Evolutionary conservation across 2,888 invertebrate species (phyloP), one percentile per base, ranked within the genome.

Genomic region (Drosophila tripunctata): DNA sequence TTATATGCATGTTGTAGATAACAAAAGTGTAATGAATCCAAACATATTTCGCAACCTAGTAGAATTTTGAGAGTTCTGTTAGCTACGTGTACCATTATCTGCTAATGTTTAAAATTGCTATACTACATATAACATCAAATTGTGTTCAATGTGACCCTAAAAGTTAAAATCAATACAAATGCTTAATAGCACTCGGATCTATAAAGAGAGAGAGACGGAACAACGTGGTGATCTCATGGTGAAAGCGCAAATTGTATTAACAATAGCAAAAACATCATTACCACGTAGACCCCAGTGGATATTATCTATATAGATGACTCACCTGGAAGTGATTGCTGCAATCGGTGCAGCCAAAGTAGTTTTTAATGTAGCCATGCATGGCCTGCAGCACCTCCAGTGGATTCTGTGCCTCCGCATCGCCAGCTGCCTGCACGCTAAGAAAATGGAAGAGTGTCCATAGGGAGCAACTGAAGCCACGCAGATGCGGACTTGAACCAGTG

Each of bases 381-480:
- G 96, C 95, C 76, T 93, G 93, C 4, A 99, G 91, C 1, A 98
- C 95, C 88, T 94, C 94, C 2, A 94, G 92, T 0, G 95, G 94
- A 87, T 94, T 93, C 3, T 88, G 85, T 6, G 93, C 92, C 35
- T 92, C 88, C 36, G 91, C 92, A 14, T 71, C 79, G 21, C 91
- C 90, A 3, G 93, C 93, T 8, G 96, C 95, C 88, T 95, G 95
- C 0, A 98, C 96, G 0, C 97, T 96, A 56, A 99, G 91, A 31
- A 95, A 96, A 89, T 99, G 99, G 89, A 98, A 99, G 77, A 98
- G 92, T 10, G 95, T 96, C 99, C 99, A 99, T 27, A 99, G 92
- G 0, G 98, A 96, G 91, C 99, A 99, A 0, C 98, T 96, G 90
- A 96, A 99, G 8, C 98, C 98, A 47, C 99, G 93, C 81, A 93